Base-by-base conservation (phyloP, 2,797 vertebrate species). In the Channa striata region DNA sequence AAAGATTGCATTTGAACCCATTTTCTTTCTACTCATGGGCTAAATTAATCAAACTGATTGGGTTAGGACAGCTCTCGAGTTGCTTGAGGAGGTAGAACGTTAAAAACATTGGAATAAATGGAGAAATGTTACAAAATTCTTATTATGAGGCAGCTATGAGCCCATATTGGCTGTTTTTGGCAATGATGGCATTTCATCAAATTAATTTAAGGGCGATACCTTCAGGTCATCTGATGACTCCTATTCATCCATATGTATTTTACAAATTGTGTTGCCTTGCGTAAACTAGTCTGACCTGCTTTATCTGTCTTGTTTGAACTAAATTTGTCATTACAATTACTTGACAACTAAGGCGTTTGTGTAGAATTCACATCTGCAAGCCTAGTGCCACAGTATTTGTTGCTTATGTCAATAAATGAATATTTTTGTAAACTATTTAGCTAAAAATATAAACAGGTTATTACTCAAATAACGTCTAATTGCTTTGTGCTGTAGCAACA, bases 391-490 rank as follows among this genome's bases (percentile, higher is more conserved):
- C 46, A 44, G 8, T 25, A 44, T 53, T 14, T 61, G n/a, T 65
- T 64, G 37, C 54, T 36, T 20, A 40, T 3, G 13, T 50, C 30
- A 30, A 3, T 30, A 30, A 30, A 20, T 12, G 20, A 43, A 44
- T 53, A 63, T 49, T 5, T 39, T 39, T 57, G 56, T 17, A 56
- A 40, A 47, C 21, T 14, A 64, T 68, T 56, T 21, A 44, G 58
- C 67, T 36, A 47, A 14, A 59, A 73, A 58, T 56, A 62, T 43
- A 71, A 74, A 74, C 66, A 49, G 25, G 16, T 67, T 74, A 44
- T 48, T 43, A 50, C 16, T 60, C 0, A 54, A 56, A 79, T 70
- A 59, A 71, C 63, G 62, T 62, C 52, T 59, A 59, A 71, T 67
- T 80, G 53, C 30, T 59, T 68, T 64, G 47, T 63, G 43, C 58